phyloP scores from a whole-genome alignment of 2,888 invertebrate species.

The Drosophila buzzatii region DNA sequence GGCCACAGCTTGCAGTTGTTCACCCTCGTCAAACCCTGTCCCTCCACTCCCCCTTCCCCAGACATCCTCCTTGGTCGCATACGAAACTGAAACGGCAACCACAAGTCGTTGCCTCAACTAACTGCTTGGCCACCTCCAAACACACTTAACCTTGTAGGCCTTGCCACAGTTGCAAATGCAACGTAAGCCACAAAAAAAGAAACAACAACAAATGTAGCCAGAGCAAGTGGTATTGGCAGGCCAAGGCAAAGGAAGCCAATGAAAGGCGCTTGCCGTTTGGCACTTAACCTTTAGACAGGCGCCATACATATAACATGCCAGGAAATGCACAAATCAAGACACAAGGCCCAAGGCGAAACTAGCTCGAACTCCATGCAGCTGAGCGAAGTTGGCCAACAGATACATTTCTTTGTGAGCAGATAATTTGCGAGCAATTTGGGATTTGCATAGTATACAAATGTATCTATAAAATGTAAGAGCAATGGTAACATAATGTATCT shows the following conservation, averaged over 20 bases:
- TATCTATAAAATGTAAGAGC: too few species aligned
- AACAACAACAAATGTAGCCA: constrained; percentile 11
- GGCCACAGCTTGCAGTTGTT: constrained; percentile 25
- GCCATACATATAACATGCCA: constrained; percentile 58
- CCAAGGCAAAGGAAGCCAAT: constrained; percentile 71
- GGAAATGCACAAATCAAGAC: constrained; percentile 62
- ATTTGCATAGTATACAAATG: not conserved
- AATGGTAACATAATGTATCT: too few species aligned
- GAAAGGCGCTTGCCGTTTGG: constrained; percentile 45
- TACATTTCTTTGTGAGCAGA: constrained; percentile 7
- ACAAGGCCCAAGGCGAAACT: constrained; percentile 35
- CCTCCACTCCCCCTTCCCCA: not conserved
- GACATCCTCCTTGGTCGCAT: constrained; percentile 3
- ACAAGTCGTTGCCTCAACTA: constrained; percentile 53
- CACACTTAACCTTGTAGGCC: constrained; percentile 77
- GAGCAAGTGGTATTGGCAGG: constrained; percentile 47
- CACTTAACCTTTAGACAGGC: constrained; percentile 68
- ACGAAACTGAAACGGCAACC: constrained; percentile 45
- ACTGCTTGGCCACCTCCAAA: constrained; percentile 33
- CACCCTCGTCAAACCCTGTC: constrained; percentile 5
- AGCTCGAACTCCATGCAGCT: constrained; percentile 22
- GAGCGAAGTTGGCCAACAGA: not conserved
- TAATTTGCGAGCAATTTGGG: not conserved
- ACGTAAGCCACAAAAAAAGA: constrained; percentile 22
- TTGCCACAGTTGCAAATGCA: constrained; percentile 76